These are phyloP conservation scores for Caenorhabditis auriculariae DNA, from an alignment of 2,888 invertebrate species.

Conservation along the genomic window DNA sequence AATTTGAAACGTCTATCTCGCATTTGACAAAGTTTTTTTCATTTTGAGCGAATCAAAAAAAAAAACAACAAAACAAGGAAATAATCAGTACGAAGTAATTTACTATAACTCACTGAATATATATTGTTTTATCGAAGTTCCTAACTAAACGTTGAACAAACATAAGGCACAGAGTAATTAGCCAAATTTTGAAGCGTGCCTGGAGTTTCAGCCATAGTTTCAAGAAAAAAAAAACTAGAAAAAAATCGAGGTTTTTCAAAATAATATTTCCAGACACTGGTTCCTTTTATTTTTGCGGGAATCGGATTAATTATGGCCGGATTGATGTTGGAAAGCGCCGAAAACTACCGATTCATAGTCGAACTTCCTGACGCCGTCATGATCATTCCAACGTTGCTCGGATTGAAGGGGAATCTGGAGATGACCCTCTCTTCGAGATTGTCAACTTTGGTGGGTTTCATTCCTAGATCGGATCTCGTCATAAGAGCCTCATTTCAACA, in stretches of 20 bases:
- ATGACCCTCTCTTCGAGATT: constrained; percentile 92
- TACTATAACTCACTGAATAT: too few relatives aligned
- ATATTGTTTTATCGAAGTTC: too few relatives aligned
- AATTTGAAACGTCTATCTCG: too few relatives aligned
- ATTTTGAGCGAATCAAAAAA: too few relatives aligned
- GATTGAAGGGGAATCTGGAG: constrained; percentile 84
- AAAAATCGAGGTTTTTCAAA: not conserved
- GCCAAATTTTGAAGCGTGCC: not conserved
- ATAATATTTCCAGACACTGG: constrained; percentile 73
- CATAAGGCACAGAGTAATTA: too few relatives aligned
- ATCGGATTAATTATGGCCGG: constrained; percentile 86
- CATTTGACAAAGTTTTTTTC: too few relatives aligned
- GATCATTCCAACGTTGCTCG: constrained; percentile 77
- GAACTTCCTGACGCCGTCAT: constrained; percentile 69
- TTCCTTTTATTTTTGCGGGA: constrained; percentile 83
- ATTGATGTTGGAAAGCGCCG: constrained; percentile 79
- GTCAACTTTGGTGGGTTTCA: constrained; percentile 75
- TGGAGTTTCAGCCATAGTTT: too few relatives aligned
- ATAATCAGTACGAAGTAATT: too few relatives aligned
- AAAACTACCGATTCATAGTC: constrained; percentile 70
- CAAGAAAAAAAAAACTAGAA: not conserved
- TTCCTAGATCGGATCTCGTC: too few relatives aligned
- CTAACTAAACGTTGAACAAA: too few relatives aligned
- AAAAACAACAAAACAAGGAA: too few relatives aligned
- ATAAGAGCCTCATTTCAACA: too few relatives aligned